Evolutionary conservation across 1,140 invertebrate genomes (phyloP).

Genomic region (Drosophila micromelanica): DNA sequence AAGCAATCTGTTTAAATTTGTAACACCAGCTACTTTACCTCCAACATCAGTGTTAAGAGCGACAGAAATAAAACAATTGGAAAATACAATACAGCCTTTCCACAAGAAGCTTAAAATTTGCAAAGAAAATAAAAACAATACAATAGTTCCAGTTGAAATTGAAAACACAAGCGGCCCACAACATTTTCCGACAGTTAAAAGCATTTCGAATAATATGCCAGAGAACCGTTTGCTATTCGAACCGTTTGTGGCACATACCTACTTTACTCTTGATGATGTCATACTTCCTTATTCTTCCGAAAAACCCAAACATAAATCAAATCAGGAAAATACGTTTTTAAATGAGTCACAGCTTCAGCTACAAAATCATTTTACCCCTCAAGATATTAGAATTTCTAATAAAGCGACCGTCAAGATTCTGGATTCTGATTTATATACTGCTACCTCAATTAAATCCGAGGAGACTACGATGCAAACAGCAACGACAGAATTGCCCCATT

Average conservation of each 20-base stretch:
- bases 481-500: background rate
- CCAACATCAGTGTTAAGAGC: constrained; percentile 1
- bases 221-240: background rate
- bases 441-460: background rate
- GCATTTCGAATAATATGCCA: constrained; percentile 2
- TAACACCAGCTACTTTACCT: constrained; percentile 4
- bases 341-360: background rate
- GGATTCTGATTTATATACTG: background rate
- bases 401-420: background rate
- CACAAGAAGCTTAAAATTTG: background rate
- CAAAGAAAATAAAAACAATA: background rate
- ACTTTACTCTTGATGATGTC: constrained; percentile 36
- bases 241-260: constrained; percentile 29
- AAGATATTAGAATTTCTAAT: background rate
- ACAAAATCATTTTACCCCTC: constrained; percentile 1
- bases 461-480: background rate
- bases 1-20: constrained; percentile 6
- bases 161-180: background rate
- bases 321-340: background rate
- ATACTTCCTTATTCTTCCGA: constrained; percentile 23
- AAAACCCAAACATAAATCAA: constrained; percentile 9
- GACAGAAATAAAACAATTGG: background rate
- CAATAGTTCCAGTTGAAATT: background rate
- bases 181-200: background rate
- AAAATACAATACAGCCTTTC: background rate